Base-by-base conservation (phyloP, 2,797 vertebrate species). In the Gymnodraco acuticeps region DNA sequence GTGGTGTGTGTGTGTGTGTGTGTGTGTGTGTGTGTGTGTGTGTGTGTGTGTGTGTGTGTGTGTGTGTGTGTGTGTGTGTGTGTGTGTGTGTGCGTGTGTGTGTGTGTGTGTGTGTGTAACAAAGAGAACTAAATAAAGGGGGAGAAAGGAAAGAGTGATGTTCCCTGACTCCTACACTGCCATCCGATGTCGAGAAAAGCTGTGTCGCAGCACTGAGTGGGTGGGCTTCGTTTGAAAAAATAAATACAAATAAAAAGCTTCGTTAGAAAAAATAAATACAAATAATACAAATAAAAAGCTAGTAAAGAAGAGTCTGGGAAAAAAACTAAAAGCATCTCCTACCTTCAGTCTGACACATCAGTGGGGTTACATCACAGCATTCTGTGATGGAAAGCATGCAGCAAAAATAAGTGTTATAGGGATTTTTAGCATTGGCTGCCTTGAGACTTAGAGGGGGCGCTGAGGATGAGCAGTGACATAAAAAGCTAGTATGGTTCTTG, bases 181-280 rank as follows among this genome's bases (percentile, higher is more conserved):
- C 83, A 86, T 83, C 46, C 54, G 64, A 88, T 45, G 77, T 85
- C 60, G 84, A 85, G 83, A 86, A 89, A 92, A 89, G 87, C 89
- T 82, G 74, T 87, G 90, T 92, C 84, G 79, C 90, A 86, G 87
- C 80, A 77, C 88, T 50, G 86, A 91, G 93, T 92, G 89, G 90
- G 91, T 69, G 87, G 84, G 75, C 80, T 86, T 77, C n/a, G 14
- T 86, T 90, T 73, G 66, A 77, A 88, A 68, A 61, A 62, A 80
- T 4, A 43, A 77, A 56, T 63, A 78, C 77, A 83, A 85, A 87
- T 81, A 77, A 60, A n/a, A n/a, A n/a, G 75, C 80, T 86, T 77
- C n/a, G 14, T 86, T 90, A 73, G 66, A 77, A 88, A 68, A 61
- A 62, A 80, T 4, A 43, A 77, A 56, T 63, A 78, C 77, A 83